Percentiles rank a stretch among this genome's conserved stretches.
Evolutionary conservation across 2,113 vertebrate genomes (phyloP).

Genomic region (Thunnus maccoyii): DNA sequence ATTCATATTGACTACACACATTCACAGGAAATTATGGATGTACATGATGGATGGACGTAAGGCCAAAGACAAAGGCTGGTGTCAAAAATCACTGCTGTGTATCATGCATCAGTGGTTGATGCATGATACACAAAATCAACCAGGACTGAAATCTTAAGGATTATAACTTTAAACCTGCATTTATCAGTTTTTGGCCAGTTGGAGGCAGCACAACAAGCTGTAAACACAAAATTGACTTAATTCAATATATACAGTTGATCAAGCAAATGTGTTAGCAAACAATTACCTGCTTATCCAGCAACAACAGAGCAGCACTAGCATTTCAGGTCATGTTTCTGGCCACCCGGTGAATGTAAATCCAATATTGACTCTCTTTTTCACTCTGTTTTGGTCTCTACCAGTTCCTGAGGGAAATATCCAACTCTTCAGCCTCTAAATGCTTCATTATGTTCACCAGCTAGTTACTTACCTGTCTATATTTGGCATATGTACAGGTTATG

Average conservation of each 20-base stretch:
- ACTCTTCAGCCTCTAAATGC: neutral
- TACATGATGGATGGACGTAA: conserved; percentile 10
- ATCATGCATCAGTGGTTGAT: neutral
- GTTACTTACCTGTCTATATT: conserved; percentile 7
- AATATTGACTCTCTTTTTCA: too few species aligned
- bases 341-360: too few species aligned
- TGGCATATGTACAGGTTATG: neutral
- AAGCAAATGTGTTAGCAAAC: neutral
- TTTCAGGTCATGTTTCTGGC: too few species aligned
- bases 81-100: neutral
- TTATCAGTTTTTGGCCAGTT: neutral
- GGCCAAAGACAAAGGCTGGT: neutral
- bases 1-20: conserved; percentile 17
- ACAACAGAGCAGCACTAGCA: too few species aligned
- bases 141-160: neutral
- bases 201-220: too few species aligned
- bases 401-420: neutral
- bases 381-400: neutral
- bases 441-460: conserved; percentile 7
- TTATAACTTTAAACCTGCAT: neutral
- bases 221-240: neutral
- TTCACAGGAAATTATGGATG: conserved; percentile 27
- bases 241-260: neutral
- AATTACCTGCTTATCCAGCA: neutral
- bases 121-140: neutral